Conservation (phyloP, 2,113 vertebrate species). For the Paedocypris sp. region DNA sequence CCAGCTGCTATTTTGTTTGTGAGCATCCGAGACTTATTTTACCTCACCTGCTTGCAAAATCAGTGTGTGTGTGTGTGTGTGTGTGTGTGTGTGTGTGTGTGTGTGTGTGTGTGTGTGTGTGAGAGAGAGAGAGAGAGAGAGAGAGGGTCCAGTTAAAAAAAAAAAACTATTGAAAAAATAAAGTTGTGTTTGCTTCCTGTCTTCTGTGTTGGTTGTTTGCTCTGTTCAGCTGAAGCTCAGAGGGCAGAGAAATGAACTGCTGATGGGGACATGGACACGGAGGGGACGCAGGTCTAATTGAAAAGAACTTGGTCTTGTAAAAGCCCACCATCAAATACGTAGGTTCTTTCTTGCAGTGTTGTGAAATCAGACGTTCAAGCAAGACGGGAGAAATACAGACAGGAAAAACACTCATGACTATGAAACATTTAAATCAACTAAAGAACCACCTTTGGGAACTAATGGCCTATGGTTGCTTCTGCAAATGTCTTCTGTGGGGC, state of each 20-base stretch:
- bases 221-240: conserved; percentile 49
- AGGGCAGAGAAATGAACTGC: conserved; percentile 48
- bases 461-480: conserved; percentile 30
- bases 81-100: conserved; percentile 33
- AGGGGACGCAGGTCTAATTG: conserved; percentile 40
- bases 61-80: conserved; percentile 25
- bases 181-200: conserved; percentile 54
- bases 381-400: neutral
- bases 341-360: conserved; percentile 15
- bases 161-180: conserved; percentile 37
- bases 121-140: too few relatives aligned
- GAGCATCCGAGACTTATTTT: conserved; percentile 17
- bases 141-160: too few relatives aligned
- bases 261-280: conserved; percentile 26
- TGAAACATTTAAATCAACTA: conserved; percentile 28
- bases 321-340: conserved; percentile 24
- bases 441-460: conserved; percentile 25
- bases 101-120: conserved; percentile 27
- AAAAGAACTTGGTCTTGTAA: conserved; percentile 31
- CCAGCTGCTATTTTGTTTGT: conserved; percentile 37
- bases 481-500: conserved; percentile 35
- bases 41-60: conserved; percentile 20
- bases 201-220: conserved; percentile 56
- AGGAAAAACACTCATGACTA: conserved; percentile 8
- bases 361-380: conserved; percentile 21